Conservation (phyloP, 2,113 vertebrate species). For the Apodemus speciosus region DNA sequence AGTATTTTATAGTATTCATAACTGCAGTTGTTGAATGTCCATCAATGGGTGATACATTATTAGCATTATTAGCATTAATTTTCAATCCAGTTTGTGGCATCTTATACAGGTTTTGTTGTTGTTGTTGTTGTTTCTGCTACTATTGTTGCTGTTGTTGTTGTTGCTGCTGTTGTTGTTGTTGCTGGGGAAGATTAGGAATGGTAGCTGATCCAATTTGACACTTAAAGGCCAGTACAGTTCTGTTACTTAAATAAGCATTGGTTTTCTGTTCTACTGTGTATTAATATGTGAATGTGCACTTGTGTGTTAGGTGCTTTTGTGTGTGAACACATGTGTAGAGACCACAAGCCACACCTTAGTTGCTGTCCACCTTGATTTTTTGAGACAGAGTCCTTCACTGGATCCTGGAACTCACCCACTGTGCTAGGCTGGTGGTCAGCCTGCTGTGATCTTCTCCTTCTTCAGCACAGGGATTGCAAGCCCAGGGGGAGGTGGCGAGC, state of each 20-base stretch:
- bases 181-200: not conserved
- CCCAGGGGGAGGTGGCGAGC: not conserved
- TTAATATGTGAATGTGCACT: too few species aligned
- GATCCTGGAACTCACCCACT: not conserved
- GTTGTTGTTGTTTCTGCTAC: not conserved
- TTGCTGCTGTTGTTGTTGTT: too few species aligned
- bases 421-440: not conserved
- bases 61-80: slow-evolving; percentile 28
- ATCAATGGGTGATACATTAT: not conserved
- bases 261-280: not conserved
- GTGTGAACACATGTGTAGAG: not conserved
- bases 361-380: not conserved
- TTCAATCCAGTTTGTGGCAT: not conserved
- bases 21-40: not conserved
- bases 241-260: slow-evolving; percentile 36
- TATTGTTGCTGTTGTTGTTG: not conserved
- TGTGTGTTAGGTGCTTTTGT: not conserved
- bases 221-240: not conserved
- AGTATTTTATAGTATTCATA: not conserved
- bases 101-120: slow-evolving; percentile 13
- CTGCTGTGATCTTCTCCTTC: not conserved
- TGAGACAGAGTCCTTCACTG: not conserved
- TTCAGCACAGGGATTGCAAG: not conserved
- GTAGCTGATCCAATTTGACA: slow-evolving; percentile 6
- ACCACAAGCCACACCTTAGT: not conserved